These are phyloP conservation scores for Seriola aureovittata DNA, from an alignment of 2,113 vertebrate species.

Conservation along the genomic window DNA sequence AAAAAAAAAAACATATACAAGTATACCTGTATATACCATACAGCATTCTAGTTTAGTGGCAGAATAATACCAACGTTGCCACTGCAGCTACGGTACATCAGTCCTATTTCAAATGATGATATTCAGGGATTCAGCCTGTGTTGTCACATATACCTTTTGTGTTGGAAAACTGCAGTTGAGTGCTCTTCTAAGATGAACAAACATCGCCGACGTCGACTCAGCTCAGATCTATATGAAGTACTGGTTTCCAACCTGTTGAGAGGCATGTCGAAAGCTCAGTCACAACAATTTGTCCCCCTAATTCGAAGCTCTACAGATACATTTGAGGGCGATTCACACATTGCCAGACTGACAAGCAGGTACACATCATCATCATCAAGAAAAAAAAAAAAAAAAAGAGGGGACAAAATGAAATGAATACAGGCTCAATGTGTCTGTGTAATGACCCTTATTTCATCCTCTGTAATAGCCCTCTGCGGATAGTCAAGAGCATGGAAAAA, in stretches of 20 bases:
- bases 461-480: constrained; percentile 42
- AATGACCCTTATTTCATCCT: constrained; percentile 32
- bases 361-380: constrained; percentile 40
- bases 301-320: constrained; percentile 65
- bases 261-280: constrained; percentile 70
- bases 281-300: constrained; percentile 69
- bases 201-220: neutral
- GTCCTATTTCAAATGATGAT: neutral
- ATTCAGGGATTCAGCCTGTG: constrained; percentile 9
- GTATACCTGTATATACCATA: neutral
- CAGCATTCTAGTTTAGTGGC: neutral
- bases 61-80: neutral
- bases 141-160: constrained; percentile 10
- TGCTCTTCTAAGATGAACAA: constrained; percentile 31
- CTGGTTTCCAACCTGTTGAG: constrained; percentile 61
- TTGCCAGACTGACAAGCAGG: constrained; percentile 40
- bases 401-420: constrained; percentile 40
- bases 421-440: neutral
- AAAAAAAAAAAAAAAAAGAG: constrained; percentile 11
- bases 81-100: neutral
- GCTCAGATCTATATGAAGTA: constrained; percentile 67
- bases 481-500: constrained; percentile 30
- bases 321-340: constrained; percentile 49
- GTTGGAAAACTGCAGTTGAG: constrained; percentile 23
- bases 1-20: too few relatives aligned